Evolutionary conservation across 92 coral and sea anemone species (phyloP).

Genomic region (Zoanthus solanderi): DNA sequence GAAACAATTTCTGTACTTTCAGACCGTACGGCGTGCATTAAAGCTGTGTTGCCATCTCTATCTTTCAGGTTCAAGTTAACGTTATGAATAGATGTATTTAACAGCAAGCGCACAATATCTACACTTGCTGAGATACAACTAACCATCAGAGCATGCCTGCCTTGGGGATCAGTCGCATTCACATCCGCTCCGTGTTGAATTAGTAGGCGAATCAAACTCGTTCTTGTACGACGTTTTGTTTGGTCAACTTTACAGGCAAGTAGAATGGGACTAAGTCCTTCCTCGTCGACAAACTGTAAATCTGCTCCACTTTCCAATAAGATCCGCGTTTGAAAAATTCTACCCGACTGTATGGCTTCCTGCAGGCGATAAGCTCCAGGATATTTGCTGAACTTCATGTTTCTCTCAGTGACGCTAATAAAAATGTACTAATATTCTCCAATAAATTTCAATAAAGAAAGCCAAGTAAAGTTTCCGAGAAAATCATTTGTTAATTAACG

Average conservation of each 20-base stretch:
- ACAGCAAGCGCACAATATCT: slow-evolving; percentile 81
- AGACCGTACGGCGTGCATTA: slow-evolving; percentile 82
- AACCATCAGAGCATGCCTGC: slow-evolving; percentile 81
- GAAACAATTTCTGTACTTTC: slow-evolving; percentile 79
- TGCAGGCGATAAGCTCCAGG: slow-evolving; percentile 67
- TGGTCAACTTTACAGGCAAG: slow-evolving; percentile 83
- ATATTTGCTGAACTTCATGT: slow-evolving; percentile 42
- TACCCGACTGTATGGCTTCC: slow-evolving; percentile 80
- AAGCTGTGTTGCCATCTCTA: slow-evolving; percentile 83
- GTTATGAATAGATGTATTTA: slow-evolving; percentile 77
- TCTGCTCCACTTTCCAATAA: slow-evolving; percentile 75
- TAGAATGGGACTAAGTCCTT: slow-evolving; percentile 89
- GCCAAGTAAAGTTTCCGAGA: not conserved
- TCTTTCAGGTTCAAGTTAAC: slow-evolving; percentile 83
- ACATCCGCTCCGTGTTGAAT: slow-evolving; percentile 91
- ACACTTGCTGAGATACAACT: slow-evolving; percentile 77
- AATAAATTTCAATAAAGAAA: slow-evolving; percentile 15
- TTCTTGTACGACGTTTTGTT: slow-evolving; percentile 82
- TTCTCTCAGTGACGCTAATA: not conserved
- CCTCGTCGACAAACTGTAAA: slow-evolving; percentile 76
- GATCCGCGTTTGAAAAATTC: slow-evolving; percentile 89
- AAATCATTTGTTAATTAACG: slow-evolving; percentile 1
- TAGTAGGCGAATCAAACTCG: slow-evolving; percentile 74
- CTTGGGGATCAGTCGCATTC: slow-evolving; percentile 79
- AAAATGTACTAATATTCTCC: not conserved